A percentile compares a stretch with the other conserved stretches of the same genome.
phyloP scores from a whole-genome alignment of 2,797 vertebrate genomes.

The Fistularia tabacaria region DNA sequence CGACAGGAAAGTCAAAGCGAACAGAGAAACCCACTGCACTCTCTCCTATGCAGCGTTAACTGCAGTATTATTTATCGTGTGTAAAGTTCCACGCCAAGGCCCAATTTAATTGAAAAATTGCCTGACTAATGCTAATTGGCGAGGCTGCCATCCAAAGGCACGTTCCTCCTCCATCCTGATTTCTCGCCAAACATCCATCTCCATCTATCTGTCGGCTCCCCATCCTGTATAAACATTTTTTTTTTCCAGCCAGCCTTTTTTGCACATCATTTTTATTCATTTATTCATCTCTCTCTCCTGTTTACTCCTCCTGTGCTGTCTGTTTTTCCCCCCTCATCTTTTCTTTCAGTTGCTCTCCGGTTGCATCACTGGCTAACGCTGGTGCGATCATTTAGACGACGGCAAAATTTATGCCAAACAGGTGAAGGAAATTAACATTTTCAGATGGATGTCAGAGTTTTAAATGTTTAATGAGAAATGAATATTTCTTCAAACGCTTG shows the following conservation, averaged over 20 bases:
- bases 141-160: too few relatives aligned
- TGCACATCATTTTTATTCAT: neutral
- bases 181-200: neutral
- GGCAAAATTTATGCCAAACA: neutral
- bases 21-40: too few relatives aligned
- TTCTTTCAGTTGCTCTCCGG: neutral
- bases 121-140: too few relatives aligned
- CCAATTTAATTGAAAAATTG: too few relatives aligned
- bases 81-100: too few relatives aligned
- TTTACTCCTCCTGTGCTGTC: neutral
- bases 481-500: neutral
- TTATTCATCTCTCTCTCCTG: neutral
- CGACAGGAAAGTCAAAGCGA: too few relatives aligned
- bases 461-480: too few relatives aligned
- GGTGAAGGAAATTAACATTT: slow-evolving; percentile 18
- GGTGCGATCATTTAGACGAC: neutral
- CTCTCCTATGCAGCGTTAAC: too few relatives aligned
- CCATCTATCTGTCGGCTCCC: neutral
- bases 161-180: neutral
- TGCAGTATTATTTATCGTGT: too few relatives aligned
- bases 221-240: neutral
- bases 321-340: neutral
- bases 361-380: neutral
- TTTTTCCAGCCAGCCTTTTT: neutral
- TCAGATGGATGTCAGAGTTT: neutral